Base-by-base conservation (phyloP, 1,140 invertebrate genomes). In the Eufriesea mexicana region DNA sequence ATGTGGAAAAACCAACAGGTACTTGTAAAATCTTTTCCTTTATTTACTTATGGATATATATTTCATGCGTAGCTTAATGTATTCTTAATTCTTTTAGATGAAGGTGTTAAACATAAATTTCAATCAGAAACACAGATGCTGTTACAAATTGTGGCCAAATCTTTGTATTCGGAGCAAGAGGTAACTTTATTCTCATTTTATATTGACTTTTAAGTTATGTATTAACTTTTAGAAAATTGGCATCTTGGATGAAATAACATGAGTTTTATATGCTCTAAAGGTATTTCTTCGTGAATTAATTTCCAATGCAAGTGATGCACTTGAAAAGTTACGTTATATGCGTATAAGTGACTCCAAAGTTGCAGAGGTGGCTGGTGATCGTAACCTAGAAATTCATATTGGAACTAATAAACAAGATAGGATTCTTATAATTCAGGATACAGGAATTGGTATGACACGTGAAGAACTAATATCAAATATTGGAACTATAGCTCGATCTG, bases 131-230 rank as follows among this genome's bases (percentile, higher is more conserved):
- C 98, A 0, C 95, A 97, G 86, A 99, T 99, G 97, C 93, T 99
- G 18, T 93, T 99, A 45, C 98, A 99, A 92, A 99, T 99, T 94
- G 99, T 99, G 16, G 99, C 99, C 4, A 97, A 98, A 91, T 99
- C 98, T 4, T 94, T 99, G 18, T 99, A 99, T 95, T 99, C 98
- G 0, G 98, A 99, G 90, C 99, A 99, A 94, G 99, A 99, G 95
- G 98, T 98, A 94, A 92, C 83, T 20, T 79, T 49, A 67, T 47
- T 68, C 55, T n/a, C 12, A 73, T 64, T 77, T 62, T 66, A 1
- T 28, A 0, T 45, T n/a, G n/a, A 62, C 55, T 83, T n/a, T 74
- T 8, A 73, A 61, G n/a, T 51, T 51, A 55, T 76, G n/a, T 77
- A 61, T 68, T 73, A 14, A 35, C n/a, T 42, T 35, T 20, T 5